Base-by-base conservation (phyloP, 2,113 vertebrate genomes). In the Anser cygnoides region DNA sequence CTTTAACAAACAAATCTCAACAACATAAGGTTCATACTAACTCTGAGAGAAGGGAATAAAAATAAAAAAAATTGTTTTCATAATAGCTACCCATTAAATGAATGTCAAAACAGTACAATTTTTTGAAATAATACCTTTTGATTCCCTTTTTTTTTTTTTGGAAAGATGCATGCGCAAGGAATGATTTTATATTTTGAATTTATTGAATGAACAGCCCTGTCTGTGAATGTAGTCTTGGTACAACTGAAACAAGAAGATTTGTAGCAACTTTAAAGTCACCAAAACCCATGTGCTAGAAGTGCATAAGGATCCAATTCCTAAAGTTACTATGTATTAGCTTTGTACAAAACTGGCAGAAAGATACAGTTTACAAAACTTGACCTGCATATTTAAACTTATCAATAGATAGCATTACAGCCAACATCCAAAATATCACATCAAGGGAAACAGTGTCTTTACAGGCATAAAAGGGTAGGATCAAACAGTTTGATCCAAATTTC, bases 331-430 rank as follows among this genome's bases (percentile, higher is more conserved):
- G 12, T 49, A 21, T 31, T 70, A 70, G 35, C 46, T 94, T 88
- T 86, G 59, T 63, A 87, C 5, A 17, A 84, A 87, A 72, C 29
- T 72, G 65, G 91, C 63, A 87, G 67, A 94, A 91, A 18, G 29
- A 75, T 82, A 44, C 9, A 58, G 65, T 88, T 95, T 67, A 93
- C 76, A 93, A 92, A 95, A 66, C 18, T 50, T 62, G 61, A 87
- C 65, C 85, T 84, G 79, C 68, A 87, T 91, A 52, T 81, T 93
- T 81, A 89, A 90, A 87, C 68, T 77, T 89, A 89, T 82, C 73
- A 96, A 92, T 44, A 94, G 72, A 84, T 59, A 50, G 52, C 70
- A 88, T 89, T 92, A 59, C 6, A 95, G 80, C 65, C 68, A 57
- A 94, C 85, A 68, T 43, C 72, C 82, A 54, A 96, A 94, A 89